A percentile compares a stretch with the other conserved stretches of the same genome.
These are phyloP conservation scores for Beris chalybata DNA, from an alignment of 2,888 invertebrate species.

Conservation along the genomic window DNA sequence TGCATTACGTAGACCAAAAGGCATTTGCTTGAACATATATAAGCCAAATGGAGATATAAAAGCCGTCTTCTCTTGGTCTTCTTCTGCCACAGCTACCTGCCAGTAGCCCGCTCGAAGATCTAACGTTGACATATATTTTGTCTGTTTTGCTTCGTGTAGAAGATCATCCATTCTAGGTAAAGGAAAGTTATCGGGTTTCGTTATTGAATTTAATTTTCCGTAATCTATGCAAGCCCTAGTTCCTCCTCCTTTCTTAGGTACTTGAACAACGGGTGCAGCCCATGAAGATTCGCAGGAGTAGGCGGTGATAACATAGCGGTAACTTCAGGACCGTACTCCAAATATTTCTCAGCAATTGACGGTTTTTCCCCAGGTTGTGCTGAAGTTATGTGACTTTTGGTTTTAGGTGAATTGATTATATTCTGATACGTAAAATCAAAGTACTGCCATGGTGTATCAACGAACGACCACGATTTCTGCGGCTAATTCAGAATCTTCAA, in stretches of 20 bases:
- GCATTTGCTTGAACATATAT: constrained; percentile 30
- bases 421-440: too few relatives aligned
- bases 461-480: too few relatives aligned
- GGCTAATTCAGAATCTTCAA: too few relatives aligned
- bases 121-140: constrained; percentile 3
- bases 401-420: too few relatives aligned
- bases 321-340: too few relatives aligned
- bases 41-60: constrained; percentile 31
- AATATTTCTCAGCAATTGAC: too few relatives aligned
- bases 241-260: constrained; percentile 37
- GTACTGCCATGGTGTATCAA: too few relatives aligned
- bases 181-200: constrained; percentile 41
- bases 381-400: too few relatives aligned
- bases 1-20: constrained; percentile 34
- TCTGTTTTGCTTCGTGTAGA: too few relatives aligned
- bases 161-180: too few relatives aligned
- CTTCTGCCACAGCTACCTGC: not conserved
- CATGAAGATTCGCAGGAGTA: constrained; percentile 35
- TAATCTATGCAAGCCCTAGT: constrained; percentile 45
- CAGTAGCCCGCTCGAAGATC: not conserved
- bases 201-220: constrained; percentile 44
- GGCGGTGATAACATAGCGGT: too few relatives aligned
- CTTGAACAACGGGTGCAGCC: constrained; percentile 33
- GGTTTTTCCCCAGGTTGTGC: too few relatives aligned
- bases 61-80: constrained; percentile 29